Evolutionary conservation across 2,888 invertebrate species (phyloP), one percentile per base, ranked within the genome.

Genomic region (Idaea dimidiata): DNA sequence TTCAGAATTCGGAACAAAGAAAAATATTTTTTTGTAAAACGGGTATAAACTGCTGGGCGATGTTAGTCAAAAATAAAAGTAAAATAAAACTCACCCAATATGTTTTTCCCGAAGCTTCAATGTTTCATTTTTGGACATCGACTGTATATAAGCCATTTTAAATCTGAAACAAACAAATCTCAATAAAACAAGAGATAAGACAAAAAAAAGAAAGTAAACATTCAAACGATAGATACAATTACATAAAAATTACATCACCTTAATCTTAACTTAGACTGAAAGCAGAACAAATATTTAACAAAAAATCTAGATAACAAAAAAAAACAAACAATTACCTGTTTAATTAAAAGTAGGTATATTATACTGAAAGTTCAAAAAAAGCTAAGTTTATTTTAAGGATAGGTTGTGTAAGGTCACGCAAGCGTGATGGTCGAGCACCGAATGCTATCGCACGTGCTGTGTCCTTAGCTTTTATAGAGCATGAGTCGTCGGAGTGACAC

Each of bases 71-170:
- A n/a, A n/a, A n/a, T n/a, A n/a, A 43, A 8, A 43, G 7, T 5
- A 10, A 43, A 43, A 43, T 0, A 43, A 14, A 56, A 53, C 95
- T 95, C 87, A 97, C 97, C 97, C 97, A 75, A 97, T 95, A 78
- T 96, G 95, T 79, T 96, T 95, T 81, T 97, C 95, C 53, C 97
- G 94, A 60, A 97, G 93, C 70, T 95, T 95, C 65, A 97, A 95
- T 0, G 97, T 97, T 80, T 97, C 96, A 66, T 94, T 90, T 88
- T 97, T 97, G 31, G 95, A 92, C 93, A 97, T 94, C 64, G 95
- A 95, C 86, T 97, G 96, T 82, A 90, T 73, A 67, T 88, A 91
- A 68, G 92, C 93, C 95, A 93, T 94, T 87, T 78, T 60, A 54
- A 58, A 66, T 71, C 83, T 83, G 78, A 71, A 80, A 82, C 70